Evolutionary conservation across 1,140 invertebrate species (phyloP), one percentile per base, ranked within the genome.

Genomic region (Heliconius congener): DNA sequence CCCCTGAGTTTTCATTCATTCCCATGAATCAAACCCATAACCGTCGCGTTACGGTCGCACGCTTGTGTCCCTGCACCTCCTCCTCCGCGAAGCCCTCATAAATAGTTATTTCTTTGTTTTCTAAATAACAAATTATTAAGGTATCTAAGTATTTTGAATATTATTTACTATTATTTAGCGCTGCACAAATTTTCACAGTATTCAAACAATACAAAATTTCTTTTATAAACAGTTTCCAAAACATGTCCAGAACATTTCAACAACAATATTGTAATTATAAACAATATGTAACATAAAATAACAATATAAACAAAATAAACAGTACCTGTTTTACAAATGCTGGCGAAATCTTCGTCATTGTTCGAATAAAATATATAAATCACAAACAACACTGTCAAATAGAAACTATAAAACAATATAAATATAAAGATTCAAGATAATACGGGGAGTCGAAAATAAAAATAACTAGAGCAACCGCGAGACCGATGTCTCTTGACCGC

Each of bases 261-360:
- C 23, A 23, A 30, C 2, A 30, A 73, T 52, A 73, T 19, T 27
- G 27, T 42, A 60, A 30, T 19, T 27, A 18, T 42, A 60, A 30
- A 60, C 11, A 27, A 27, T 9, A 46, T 34, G 11, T 46, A 23
- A 16, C 8, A 66, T 16, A 27, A 66, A 30, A 23, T 27, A 60
- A 60, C 1, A 72, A 55, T 55, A 77, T 57, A 39, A 37, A 11
- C 2, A 71, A 72, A 27, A 57, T 13, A 19, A 60, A 60, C 6
- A 73, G 19, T 86, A 92, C 91, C 88, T 93, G 91, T 85, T 91
- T 93, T 5, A 93, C 74, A 82, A 93, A 89, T 30, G 89, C 90
- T 60, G 86, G 60, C n/a, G 90, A 85, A 71, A 93, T 79, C 79
- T 87, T 88, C 30, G 80, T 83, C 90, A 93, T 93, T 16, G 6